Evolutionary conservation across 1,140 invertebrate species (phyloP).

Genomic region (Zaprionus tsacasi): DNA sequence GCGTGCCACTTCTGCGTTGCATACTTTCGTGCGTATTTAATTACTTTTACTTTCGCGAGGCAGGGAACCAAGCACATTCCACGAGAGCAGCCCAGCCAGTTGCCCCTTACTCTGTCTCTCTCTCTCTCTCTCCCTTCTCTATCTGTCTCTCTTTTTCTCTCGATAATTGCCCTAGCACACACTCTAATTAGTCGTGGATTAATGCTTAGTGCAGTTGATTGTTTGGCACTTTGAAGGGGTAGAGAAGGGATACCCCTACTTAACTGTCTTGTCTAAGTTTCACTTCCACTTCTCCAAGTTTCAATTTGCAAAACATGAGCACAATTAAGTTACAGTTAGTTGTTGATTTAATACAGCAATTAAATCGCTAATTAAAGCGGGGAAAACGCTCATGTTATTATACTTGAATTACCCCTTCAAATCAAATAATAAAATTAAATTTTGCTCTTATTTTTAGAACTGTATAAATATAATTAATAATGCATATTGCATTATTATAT

Average conservation of each 20-base stretch:
- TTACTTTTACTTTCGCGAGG: constrained; percentile 39
- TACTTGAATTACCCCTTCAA: no score
- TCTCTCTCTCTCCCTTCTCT: neutral
- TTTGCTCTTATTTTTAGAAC: no score
- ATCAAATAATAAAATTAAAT: no score
- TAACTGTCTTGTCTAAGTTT: neutral
- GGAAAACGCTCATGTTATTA: no score
- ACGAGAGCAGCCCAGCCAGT: neutral
- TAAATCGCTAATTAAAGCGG: neutral
- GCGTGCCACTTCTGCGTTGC: neutral
- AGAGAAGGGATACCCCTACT: neutral
- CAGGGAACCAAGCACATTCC: neutral
- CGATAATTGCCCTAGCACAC: constrained; percentile 57
- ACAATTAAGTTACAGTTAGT: neutral
- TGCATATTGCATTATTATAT: no score
- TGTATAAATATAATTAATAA: no score
- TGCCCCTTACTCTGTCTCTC: neutral
- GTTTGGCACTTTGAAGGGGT: neutral
- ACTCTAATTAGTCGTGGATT: constrained; percentile 66
- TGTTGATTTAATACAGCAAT: neutral
- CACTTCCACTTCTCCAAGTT: neutral
- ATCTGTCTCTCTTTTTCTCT: neutral
- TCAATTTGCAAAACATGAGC: neutral
- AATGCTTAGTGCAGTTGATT: constrained; percentile 46
- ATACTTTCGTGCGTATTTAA: constrained; percentile 38